Evolutionary conservation across 2,888 invertebrate genomes (phyloP), one percentile per base, ranked within the genome.

Genomic region (Synergus itoensis): DNA sequence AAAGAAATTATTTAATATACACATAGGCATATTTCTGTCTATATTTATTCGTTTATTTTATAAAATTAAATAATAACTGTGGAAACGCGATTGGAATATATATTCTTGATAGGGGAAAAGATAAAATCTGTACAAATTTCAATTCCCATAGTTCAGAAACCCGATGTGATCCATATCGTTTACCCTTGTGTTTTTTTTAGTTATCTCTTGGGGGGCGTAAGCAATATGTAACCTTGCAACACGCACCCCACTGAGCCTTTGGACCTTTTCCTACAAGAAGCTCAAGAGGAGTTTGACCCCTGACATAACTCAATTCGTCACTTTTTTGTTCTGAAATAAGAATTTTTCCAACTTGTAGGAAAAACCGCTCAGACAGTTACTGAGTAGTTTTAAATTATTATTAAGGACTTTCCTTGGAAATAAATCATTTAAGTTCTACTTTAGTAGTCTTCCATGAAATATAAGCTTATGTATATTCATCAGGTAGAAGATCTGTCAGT

Each of bases 171-270:
- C 64, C n/a, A 65, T 41, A 65, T 41, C 7, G 18, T 65, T 65
- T 41, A 65, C 18, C 41, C 41, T 65, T 41, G 41, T 41, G 41
- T 11, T 65, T 65, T n/a, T 40, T 65, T 65, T 65, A 64, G 64
- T 41, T 64, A 64, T 11, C 41, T 65, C 65, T 65, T 65, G 40
- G 65, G 40, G 65, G 41, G 41, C 79, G 79, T 77, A 78, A 78
- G 64, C 77, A 81, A 79, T 81, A 77, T 53, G 64, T 78, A 80
- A 80, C 79, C 77, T 77, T 77, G 73, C 77, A 79, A 79, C 77
- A 82, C 41, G 75, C 75, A 75, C 57, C 75, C 75, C 36, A 48
- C n/a, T 75, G 40, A 12, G 21, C 40, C 28, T 21, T 57, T 36
- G 75, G 18, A 75, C 48, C 75, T 48, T 69, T 75, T 57, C 7